Evolutionary conservation across 2,888 invertebrate species (phyloP).

Genomic region (Ormyrus thymus): DNA sequence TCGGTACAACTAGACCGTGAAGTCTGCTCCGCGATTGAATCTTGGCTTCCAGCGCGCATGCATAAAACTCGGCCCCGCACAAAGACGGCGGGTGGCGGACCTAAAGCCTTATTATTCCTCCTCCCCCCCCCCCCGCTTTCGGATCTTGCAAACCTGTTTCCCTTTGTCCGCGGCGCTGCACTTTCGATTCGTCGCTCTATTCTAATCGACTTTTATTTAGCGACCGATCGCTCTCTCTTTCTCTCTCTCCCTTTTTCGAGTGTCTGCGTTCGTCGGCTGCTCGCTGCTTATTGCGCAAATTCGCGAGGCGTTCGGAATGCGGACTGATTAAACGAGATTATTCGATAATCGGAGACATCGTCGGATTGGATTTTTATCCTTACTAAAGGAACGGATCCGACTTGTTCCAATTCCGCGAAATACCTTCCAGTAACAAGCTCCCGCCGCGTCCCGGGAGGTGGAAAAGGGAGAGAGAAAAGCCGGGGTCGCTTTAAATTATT

Average conservation of each 20-base stretch:
- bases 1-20: constrained; percentile 60
- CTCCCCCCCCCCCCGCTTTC: neutral
- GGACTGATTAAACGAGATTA: too few species aligned
- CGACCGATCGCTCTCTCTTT: neutral
- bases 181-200: constrained; percentile 38
- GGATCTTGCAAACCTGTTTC: constrained; percentile 33
- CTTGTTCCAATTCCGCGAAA: too few species aligned
- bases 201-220: constrained; percentile 34
- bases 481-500: constrained; percentile 8
- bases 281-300: constrained; percentile 37
- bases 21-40: constrained; percentile 57
- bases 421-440: too few species aligned
- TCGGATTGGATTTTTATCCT: too few species aligned
- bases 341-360: too few species aligned
- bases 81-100: constrained; percentile 4
- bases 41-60: constrained; percentile 23
- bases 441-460: too few species aligned
- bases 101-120: constrained; percentile 37
- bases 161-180: constrained; percentile 25
- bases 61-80: constrained; percentile 31
- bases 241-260: too few species aligned
- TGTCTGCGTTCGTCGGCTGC: neutral
- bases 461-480: neutral
- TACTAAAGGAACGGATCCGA: too few species aligned
- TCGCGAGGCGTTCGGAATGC: too few species aligned